phyloP scores from a whole-genome alignment of 2,888 invertebrate species.

The Portevinia maculata region DNA sequence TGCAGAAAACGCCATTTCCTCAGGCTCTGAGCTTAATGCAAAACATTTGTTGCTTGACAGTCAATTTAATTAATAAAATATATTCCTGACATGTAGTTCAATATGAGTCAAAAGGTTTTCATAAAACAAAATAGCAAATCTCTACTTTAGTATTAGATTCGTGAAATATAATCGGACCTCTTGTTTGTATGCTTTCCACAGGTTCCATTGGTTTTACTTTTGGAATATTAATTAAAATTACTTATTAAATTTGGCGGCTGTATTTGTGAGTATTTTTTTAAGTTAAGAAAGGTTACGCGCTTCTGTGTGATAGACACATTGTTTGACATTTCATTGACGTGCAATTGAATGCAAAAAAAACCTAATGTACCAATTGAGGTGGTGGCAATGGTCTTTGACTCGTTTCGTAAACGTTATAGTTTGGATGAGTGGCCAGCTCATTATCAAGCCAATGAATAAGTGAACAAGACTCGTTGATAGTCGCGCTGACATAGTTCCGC shows the following conservation, averaged over 20 bases:
- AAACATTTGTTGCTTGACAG: background rate
- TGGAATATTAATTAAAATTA: slow-evolving; percentile 44
- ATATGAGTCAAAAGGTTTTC: background rate
- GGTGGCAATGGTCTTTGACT: slow-evolving; percentile 26
- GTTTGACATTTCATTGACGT: slow-evolving; percentile 15
- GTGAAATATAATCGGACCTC: slow-evolving; percentile 20
- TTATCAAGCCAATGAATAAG: slow-evolving; percentile 36
- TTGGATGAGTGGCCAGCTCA: slow-evolving; percentile 24
- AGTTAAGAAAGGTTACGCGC: slow-evolving; percentile 31
- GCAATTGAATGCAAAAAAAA: background rate
- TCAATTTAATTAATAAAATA: background rate
- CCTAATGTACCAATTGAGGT: slow-evolving; percentile 4
- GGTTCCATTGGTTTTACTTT: slow-evolving; percentile 43
- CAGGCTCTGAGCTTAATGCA: background rate
- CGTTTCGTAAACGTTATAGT: slow-evolving; percentile 20
- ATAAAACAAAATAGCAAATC: too few species aligned
- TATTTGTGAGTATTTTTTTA: slow-evolving; percentile 14
- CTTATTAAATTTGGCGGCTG: slow-evolving; percentile 9
- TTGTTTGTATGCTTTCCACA: slow-evolving; percentile 20
- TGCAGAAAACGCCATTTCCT: too few species aligned
- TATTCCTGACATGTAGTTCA: background rate
- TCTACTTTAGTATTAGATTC: background rate
- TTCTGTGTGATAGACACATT: slow-evolving; percentile 9
- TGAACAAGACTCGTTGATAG: slow-evolving; percentile 14
- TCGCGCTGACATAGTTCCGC: slow-evolving; percentile 24